These are phyloP conservation scores for Balearica regulorum DNA, from an alignment of 2,797 vertebrate species.

Conservation along the genomic window DNA sequence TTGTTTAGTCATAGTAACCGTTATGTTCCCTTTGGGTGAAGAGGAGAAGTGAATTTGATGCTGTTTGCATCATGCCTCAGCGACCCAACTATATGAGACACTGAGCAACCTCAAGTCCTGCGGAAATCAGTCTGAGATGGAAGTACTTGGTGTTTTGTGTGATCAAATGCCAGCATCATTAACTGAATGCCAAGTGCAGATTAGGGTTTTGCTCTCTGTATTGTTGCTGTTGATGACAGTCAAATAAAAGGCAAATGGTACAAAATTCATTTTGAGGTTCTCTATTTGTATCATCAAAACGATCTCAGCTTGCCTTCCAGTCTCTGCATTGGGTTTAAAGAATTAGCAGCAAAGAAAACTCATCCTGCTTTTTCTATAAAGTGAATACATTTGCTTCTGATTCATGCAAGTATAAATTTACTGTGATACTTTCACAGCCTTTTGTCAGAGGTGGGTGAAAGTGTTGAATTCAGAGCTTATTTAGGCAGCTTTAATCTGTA, in stretches of 20 bases:
- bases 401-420: background rate
- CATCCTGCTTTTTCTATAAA: background rate
- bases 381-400: background rate
- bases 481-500: background rate
- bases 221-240: background rate
- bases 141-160: background rate
- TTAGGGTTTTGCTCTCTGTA: background rate
- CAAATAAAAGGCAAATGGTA: background rate
- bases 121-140: background rate
- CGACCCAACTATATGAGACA: background rate
- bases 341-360: background rate
- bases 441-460: background rate
- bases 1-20: background rate
- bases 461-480: background rate
- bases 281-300: background rate
- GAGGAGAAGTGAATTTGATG: background rate
- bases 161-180: background rate
- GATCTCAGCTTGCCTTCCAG: background rate
- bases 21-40: background rate
- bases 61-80: background rate
- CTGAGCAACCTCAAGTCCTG: background rate
- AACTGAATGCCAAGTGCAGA: background rate
- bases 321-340: background rate
- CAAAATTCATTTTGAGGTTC: background rate
- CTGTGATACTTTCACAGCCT: background rate